Evolutionary conservation across 2,797 vertebrate genomes (phyloP).

Genomic region (Scomberomorus guttatus): DNA sequence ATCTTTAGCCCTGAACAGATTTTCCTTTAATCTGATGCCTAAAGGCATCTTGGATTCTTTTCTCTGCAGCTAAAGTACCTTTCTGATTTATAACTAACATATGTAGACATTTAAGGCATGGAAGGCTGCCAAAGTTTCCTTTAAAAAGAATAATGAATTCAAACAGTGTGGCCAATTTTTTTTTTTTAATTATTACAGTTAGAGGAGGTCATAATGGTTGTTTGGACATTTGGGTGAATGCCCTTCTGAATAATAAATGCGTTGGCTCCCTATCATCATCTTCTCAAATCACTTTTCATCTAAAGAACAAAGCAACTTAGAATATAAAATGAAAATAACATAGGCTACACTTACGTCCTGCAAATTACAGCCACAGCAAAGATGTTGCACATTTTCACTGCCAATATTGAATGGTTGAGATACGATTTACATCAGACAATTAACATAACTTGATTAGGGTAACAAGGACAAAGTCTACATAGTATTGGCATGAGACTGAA

Average conservation of each 20-base stretch:
- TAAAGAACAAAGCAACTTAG: background rate
- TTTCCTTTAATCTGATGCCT: conserved; percentile 36
- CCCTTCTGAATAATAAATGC: background rate
- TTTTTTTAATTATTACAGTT: background rate
- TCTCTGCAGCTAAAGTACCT: conserved; percentile 15
- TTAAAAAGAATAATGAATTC: conserved; percentile 7
- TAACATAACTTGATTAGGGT: background rate
- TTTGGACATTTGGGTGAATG: background rate
- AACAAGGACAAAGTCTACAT: too few species aligned
- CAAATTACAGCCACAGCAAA: background rate
- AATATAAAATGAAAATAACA: background rate
- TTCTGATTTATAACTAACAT: conserved; percentile 30
- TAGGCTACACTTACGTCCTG: background rate
- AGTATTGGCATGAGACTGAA: too few species aligned
- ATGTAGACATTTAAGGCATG: conserved; percentile 38
- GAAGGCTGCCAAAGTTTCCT: conserved; percentile 24
- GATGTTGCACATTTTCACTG: background rate
- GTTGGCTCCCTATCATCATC: background rate
- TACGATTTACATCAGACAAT: background rate
- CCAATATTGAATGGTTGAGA: background rate
- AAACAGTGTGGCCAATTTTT: background rate
- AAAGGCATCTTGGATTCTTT: conserved; percentile 23
- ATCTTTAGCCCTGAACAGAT: background rate
- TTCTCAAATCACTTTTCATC: background rate
- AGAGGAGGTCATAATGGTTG: background rate